phyloP scores from a whole-genome alignment of 2,797 vertebrate species.

The Arnoldichthys spilopterus region DNA sequence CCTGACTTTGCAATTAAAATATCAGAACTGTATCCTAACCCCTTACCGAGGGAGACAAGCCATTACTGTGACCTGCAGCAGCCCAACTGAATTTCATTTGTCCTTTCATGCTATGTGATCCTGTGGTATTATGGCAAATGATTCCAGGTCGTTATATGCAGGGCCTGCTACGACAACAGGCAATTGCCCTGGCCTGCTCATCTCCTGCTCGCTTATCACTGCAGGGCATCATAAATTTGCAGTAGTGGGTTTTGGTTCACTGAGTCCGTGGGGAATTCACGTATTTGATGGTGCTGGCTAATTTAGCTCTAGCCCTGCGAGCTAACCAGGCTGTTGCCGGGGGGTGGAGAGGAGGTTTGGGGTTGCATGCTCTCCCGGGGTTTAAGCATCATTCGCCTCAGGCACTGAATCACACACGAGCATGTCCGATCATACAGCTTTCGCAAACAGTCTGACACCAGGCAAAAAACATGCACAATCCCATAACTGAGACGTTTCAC shows the following conservation, averaged over 20 bases:
- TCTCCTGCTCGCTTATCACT: conserved; percentile 22
- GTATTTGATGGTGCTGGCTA: conserved; percentile 69
- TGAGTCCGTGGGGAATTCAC: conserved; percentile 63
- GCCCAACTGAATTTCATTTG: conserved; percentile 51
- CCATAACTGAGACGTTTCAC: neutral
- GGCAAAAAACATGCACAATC: neutral
- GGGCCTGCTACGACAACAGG: conserved; percentile 42
- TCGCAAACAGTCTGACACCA: conserved; percentile 61
- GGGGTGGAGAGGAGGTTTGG: neutral
- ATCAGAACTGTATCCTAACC: conserved; percentile 65
- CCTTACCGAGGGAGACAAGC: conserved; percentile 56
- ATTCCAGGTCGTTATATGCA: conserved; percentile 53
- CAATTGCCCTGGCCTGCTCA: neutral
- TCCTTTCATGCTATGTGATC: conserved; percentile 17
- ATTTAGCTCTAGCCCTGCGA: conserved; percentile 59
- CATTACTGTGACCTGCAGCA: conserved; percentile 57
- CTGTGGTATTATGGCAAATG: neutral
- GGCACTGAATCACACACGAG: conserved; percentile 65
- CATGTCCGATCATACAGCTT: conserved; percentile 48
- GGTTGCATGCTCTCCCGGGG: conserved; percentile 55
- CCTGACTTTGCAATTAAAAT: conserved; percentile 59
- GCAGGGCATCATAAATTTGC: conserved; percentile 57
- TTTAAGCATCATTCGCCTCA: conserved; percentile 50
- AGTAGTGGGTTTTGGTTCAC: conserved; percentile 43
- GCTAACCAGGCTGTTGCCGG: neutral